Base-by-base conservation (phyloP, 2,113 vertebrate species). In the Diglossa brunneiventris region DNA sequence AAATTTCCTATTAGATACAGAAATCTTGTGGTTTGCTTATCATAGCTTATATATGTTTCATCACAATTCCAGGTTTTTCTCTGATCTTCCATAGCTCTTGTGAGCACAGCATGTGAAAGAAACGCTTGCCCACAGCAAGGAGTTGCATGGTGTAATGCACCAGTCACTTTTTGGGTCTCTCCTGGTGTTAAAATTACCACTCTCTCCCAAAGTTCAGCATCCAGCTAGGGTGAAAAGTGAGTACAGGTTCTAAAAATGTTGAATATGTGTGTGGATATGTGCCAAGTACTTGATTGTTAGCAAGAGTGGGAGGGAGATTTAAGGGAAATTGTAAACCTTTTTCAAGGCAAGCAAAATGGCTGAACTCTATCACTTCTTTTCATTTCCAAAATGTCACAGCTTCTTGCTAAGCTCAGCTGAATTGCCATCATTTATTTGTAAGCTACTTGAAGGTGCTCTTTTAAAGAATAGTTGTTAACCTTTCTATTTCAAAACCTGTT, bases 361-460 rank as follows among this genome's bases (percentile, higher is more conserved):
- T 18, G 87, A 97, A 84, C 62, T 59, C 50, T 76, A 66, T 93
- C 37, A 13, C 53, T 90, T 41, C 91, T 95, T 94, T 94, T 89
- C 79, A 76, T 69, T 92, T 96, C 47, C 62, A 82, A 77, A 97
- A 90, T 92, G 94, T 96, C 81, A 95, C 63, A 77, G 55, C 89
- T 30, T 74, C 91, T 96, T 83, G 85, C 64, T 91, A 83, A 94
- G 87, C 79, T 70, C 16, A 2, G 68, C 83, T 84, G 95, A 83
- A 81, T 90, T 94, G 81, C 75, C 18, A 8, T 96, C 74, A 69
- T 94, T 96, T 97, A 89, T 95, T 96, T 83, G 87, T 95, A 93
- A 96, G 88, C 80, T 90, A 72, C 76, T 93, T 93, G 86, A 95
- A 91, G 61, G 46, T 26, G 4, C 55, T 92, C 27, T 87, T 95